Evolutionary conservation across 1,140 invertebrate genomes (phyloP).

Genomic region (Belonocnema kinseyi): DNA sequence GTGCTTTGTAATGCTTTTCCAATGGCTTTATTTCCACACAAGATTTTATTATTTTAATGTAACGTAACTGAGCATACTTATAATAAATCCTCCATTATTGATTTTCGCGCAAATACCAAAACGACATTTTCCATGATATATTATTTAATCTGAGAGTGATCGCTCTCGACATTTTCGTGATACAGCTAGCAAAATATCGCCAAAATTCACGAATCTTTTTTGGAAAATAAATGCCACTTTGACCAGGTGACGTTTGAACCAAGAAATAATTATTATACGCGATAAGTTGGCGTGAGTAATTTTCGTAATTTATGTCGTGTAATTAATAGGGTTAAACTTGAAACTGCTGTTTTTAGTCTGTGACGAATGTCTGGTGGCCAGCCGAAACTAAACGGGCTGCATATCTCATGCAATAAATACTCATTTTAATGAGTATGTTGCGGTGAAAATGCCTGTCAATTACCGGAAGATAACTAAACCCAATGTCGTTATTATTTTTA

Average conservation of each 20-base stretch:
- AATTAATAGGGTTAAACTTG: not conserved
- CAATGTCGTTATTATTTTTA: not conserved
- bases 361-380: not conserved
- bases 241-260: not conserved
- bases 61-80: no score
- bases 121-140: no score
- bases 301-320: not conserved
- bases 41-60: not conserved
- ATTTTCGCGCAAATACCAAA: no score
- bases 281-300: not conserved
- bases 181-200: not conserved
- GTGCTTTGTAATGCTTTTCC: not conserved
- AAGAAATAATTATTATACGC: not conserved
- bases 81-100: no score
- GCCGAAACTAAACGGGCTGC: not conserved
- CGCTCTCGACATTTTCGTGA: not conserved
- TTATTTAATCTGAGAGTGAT: not conserved
- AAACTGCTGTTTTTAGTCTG: not conserved
- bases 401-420: not conserved
- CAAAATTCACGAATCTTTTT: not conserved
- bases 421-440: slow-evolving; percentile 3
- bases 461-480: not conserved
- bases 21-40: not conserved
- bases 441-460: slow-evolving; percentile 7
- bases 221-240: not conserved